Evolutionary conservation across 2,113 vertebrate genomes (phyloP), one percentile per base, ranked within the genome.

Genomic region (Triplophysa tibetana): DNA sequence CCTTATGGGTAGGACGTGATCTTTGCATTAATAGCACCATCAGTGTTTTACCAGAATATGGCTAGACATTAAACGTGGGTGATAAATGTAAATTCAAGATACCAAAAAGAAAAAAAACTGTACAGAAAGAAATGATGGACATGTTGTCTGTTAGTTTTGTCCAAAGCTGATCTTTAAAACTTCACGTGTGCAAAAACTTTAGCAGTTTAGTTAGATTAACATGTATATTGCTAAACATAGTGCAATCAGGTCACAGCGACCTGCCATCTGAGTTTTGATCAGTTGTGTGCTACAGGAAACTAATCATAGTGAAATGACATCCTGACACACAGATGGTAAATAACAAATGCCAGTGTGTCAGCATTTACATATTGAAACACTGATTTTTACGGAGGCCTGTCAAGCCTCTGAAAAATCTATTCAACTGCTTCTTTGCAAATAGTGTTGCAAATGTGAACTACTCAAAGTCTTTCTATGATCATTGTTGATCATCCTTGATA

Each of bases 21-120:
- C 26, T 76, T 11, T 76, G 45, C 74, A 76, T 76, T 14, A 76
- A 54, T 52, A 76, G 74, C 74, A 76, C 74, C 43, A 75, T 50
- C 23, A 54, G 24, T 26, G 56, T 62, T 61, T 75, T 45, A 73
- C 21, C 29, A 73, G 52, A 73, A 60, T 61, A 54, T 41, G 70
- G 29, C 52, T 21, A 60, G 41, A 62, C 58, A 54, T 45, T 21
- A 50, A 76, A 52, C 48, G 41, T 60, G 11, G 41, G 58, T 38
- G 43, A 17, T 14, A 52, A 10, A 65, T 65, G 43, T 74, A 24
- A 24, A 76, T n/a, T 17, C 24, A 69, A 63, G 48, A n/a, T 21
- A 58, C 17, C 14, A 8, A n/a, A 8, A 19, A 21, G 17, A 8
- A n/a, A 58, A 7, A 56, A 58, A 5, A 17, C n/a, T 58, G 19